Evolutionary conservation across 2,888 invertebrate genomes (phyloP).

Genomic region (Lasius platythorax): DNA sequence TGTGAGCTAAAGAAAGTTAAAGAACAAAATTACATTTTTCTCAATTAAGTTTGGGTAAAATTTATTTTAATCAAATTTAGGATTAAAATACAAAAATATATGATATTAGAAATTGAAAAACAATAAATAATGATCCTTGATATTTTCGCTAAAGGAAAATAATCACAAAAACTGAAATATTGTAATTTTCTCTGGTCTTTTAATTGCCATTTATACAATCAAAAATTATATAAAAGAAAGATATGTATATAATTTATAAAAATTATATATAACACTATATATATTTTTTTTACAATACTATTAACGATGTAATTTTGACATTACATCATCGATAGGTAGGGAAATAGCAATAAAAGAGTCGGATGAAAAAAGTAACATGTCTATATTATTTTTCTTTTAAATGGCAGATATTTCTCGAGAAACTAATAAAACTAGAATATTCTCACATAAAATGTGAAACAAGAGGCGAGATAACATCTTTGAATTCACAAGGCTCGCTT

Average conservation of each 20-base stretch:
- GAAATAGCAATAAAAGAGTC: slow-evolving; percentile 39
- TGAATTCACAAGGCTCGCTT: background rate
- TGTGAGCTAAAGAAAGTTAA: too few relatives aligned
- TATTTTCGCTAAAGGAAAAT: background rate
- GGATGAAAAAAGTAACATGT: slow-evolving; percentile 30
- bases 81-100: too few relatives aligned
- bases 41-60: too few relatives aligned
- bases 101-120: too few relatives aligned
- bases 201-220: background rate
- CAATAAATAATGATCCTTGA: background rate
- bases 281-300: background rate
- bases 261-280: background rate
- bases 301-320: background rate
- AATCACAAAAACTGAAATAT: background rate
- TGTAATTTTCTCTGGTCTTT: background rate
- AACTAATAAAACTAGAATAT: slow-evolving; percentile 10
- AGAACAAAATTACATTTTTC: too few relatives aligned
- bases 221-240: background rate
- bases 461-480: background rate
- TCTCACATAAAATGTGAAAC: background rate
- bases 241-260: too few relatives aligned
- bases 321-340: background rate
- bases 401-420: background rate
- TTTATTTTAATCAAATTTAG: too few relatives aligned
- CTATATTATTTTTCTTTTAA: slow-evolving; percentile 32